Evolutionary conservation across 1,140 invertebrate genomes (phyloP).

Genomic region (Dendroctonus valens): DNA sequence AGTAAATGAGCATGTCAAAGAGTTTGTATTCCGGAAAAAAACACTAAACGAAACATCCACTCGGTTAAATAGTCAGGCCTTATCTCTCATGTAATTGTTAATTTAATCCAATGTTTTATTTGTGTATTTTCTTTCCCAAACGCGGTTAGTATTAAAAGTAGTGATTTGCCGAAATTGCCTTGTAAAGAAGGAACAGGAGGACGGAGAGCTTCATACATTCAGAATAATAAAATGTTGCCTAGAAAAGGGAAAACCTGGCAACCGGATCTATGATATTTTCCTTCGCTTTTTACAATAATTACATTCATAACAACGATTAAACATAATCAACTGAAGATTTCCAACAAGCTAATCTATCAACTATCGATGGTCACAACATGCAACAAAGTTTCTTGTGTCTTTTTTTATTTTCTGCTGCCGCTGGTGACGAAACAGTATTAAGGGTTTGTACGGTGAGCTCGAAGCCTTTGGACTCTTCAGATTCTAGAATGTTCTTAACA

Average conservation of each 20-base stretch:
- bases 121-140: no score
- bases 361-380: slow-evolving; percentile 48
- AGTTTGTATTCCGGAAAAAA: not conserved
- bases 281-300: slow-evolving; percentile 12
- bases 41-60: not conserved
- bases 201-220: not conserved
- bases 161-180: not conserved
- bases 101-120: no score
- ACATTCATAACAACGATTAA: not conserved
- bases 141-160: not conserved
- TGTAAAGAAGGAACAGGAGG: not conserved
- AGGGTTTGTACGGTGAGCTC: slow-evolving; percentile 82
- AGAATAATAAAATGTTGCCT: not conserved
- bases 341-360: slow-evolving; percentile 8
- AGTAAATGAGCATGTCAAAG: not conserved
- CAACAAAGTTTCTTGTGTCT: slow-evolving; percentile 48
- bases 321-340: not conserved
- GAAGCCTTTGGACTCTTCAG: slow-evolving; percentile 76
- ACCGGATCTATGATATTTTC: not conserved
- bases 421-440: slow-evolving; percentile 51
- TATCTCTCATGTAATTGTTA: not conserved
- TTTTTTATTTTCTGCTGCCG: slow-evolving; percentile 43
- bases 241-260: not conserved
- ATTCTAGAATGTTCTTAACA: slow-evolving; percentile 49
- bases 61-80: not conserved